Evolutionary conservation across 1,140 invertebrate species (phyloP).

Genomic region (Lucilia sericata): DNA sequence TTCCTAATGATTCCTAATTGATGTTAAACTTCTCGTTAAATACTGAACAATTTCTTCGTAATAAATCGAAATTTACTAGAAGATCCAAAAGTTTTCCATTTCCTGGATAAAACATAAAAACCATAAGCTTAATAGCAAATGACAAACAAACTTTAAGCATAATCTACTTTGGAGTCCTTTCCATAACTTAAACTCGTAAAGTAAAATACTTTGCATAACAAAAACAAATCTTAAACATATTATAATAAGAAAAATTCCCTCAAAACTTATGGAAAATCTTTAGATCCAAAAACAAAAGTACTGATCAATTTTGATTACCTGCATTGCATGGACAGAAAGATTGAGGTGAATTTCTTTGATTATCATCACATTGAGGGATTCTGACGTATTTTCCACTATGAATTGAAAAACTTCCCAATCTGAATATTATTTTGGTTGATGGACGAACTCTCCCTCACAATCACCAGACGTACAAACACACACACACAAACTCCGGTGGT

Average conservation of each 20-base stretch:
- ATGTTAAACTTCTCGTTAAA: too few species aligned
- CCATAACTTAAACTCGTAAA: too few species aligned
- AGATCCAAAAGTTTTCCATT: too few species aligned
- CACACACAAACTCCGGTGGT: not conserved
- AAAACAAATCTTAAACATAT: not conserved
- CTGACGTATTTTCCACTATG: conserved; percentile 43
- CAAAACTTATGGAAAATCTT: conserved; percentile 31
- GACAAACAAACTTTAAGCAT: too few species aligned
- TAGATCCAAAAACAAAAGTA: not conserved
- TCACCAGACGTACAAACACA: too few species aligned
- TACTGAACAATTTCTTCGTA: too few species aligned
- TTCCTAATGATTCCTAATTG: too few species aligned
- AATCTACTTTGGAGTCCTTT: too few species aligned
- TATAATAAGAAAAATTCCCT: conserved; percentile 38
- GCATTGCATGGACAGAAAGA: not conserved
- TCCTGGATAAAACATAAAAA: too few species aligned
- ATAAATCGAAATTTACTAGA: too few species aligned
- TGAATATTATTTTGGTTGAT: not conserved
- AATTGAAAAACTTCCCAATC: conserved; percentile 46
- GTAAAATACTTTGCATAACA: not conserved
- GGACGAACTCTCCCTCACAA: not conserved
- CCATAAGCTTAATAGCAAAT: too few species aligned
- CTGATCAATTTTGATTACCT: not conserved
- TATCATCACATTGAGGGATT: conserved; percentile 45
- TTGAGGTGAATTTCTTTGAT: conserved; percentile 33